These are phyloP conservation scores for Eumacrocentrus americanus DNA, from an alignment of 2,888 invertebrate species.

Conservation along the genomic window DNA sequence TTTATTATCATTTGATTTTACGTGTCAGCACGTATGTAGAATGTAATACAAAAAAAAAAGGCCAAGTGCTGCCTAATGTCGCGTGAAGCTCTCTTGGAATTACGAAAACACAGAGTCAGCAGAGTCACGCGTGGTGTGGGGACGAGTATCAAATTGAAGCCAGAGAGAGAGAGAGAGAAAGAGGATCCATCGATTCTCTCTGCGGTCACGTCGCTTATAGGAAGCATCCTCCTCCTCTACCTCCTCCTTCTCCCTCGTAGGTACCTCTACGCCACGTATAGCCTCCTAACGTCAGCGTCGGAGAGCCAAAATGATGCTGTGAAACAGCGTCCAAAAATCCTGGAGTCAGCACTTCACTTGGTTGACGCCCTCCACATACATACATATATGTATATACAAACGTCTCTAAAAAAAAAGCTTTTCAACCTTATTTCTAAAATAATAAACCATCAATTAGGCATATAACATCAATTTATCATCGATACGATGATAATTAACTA, in stretches of 20 bases:
- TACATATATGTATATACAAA: too few relatives aligned
- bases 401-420: too few relatives aligned
- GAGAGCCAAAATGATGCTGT: not conserved
- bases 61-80: slow-evolving; percentile 20
- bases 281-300: not conserved
- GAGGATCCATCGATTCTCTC: slow-evolving; percentile 35
- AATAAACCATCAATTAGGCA: too few relatives aligned
- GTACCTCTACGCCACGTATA: not conserved
- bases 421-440: too few relatives aligned
- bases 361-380: not conserved
- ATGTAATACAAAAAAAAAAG: not conserved
- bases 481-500: too few relatives aligned
- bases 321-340: slow-evolving; percentile 26
- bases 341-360: slow-evolving; percentile 34
- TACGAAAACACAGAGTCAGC: slow-evolving; percentile 36
- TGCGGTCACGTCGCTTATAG: slow-evolving; percentile 35
- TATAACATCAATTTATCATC: too few relatives aligned
- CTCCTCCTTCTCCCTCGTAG: not conserved
- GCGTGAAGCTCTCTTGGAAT: slow-evolving; percentile 26
- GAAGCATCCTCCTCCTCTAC: slow-evolving; percentile 3
- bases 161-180: slow-evolving; percentile 18
- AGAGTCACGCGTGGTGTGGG: slow-evolving; percentile 19
- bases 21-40: not conserved
- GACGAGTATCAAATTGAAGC: not conserved
- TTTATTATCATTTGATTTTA: not conserved